These are phyloP conservation scores for Gymnothorax reevesii DNA, from an alignment of 2,797 vertebrate genomes.

Conservation along the genomic window DNA sequence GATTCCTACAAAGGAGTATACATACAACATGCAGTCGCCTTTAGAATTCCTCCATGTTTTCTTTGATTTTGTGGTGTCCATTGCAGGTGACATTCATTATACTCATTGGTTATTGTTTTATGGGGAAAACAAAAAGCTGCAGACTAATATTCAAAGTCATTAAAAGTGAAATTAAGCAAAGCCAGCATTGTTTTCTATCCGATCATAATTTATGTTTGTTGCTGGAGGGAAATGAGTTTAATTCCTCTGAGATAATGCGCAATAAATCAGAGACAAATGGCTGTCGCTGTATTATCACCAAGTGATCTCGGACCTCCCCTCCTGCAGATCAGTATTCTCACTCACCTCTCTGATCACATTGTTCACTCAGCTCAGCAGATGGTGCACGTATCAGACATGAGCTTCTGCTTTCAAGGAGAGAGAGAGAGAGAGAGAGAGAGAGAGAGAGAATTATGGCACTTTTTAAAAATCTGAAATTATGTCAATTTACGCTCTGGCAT, in stretches of 20 bases:
- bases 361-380: slow-evolving; percentile 26
- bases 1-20: background rate
- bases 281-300: slow-evolving; percentile 45
- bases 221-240: slow-evolving; percentile 69
- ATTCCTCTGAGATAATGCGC: slow-evolving; percentile 71
- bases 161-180: slow-evolving; percentile 67
- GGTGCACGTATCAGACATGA: slow-evolving; percentile 32
- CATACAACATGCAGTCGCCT: background rate
- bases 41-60: background rate
- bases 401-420: slow-evolving; percentile 32
- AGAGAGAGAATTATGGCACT: background rate
- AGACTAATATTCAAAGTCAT: slow-evolving; percentile 56
- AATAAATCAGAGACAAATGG: slow-evolving; percentile 64
- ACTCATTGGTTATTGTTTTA: background rate
- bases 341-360: slow-evolving; percentile 7
- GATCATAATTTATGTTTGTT: slow-evolving; percentile 67
- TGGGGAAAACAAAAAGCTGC: slow-evolving; percentile 30
- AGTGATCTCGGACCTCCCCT: slow-evolving; percentile 43
- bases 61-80: background rate
- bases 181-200: slow-evolving; percentile 46
- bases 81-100: background rate
- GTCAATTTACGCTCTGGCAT: background rate
- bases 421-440: slow-evolving; percentile 19
- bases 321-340: slow-evolving; percentile 39
- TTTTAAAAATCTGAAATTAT: background rate